phyloP scores from a whole-genome alignment of 2,113 vertebrate genomes.

The Zootoca vivipara region DNA sequence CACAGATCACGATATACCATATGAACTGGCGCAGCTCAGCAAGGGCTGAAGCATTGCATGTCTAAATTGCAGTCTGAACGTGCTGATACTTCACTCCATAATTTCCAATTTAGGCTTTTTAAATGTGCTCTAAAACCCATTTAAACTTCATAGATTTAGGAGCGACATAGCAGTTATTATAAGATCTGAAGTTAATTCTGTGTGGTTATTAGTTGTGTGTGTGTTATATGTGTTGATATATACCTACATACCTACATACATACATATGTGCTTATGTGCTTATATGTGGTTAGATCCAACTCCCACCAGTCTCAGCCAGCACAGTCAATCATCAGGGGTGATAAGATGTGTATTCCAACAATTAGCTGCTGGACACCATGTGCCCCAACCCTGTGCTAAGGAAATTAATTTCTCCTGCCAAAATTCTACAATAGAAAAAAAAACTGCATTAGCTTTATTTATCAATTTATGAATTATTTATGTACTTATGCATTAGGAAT shows the following conservation, averaged over 20 bases:
- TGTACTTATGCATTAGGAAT: too few species aligned
- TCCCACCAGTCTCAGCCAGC: too few species aligned
- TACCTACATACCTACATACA: too few species aligned
- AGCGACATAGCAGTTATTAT: background rate
- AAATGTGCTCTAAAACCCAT: background rate
- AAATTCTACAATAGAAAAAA: background rate
- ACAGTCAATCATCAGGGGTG: too few species aligned
- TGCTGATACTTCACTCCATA: background rate
- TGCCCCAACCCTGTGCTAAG: background rate
- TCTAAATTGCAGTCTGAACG: background rate
- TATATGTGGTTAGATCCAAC: too few species aligned
- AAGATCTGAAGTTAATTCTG: background rate
- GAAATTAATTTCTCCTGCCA: background rate
- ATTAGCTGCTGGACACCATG: too few species aligned
- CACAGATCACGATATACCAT: background rate
- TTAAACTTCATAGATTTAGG: background rate
- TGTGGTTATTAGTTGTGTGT: background rate
- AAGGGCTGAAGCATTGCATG: background rate
- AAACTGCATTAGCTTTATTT: background rate
- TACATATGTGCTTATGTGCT: too few species aligned
- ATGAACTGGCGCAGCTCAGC: background rate
- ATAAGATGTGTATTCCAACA: too few species aligned
- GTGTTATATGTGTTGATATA: too few species aligned
- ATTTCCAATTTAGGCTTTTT: background rate
- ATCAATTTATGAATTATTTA: too few species aligned